Conservation (phyloP, 37 sponge, comb jelly and placozoan genomes). For the Chondrilla cf. caribensis region DNA sequence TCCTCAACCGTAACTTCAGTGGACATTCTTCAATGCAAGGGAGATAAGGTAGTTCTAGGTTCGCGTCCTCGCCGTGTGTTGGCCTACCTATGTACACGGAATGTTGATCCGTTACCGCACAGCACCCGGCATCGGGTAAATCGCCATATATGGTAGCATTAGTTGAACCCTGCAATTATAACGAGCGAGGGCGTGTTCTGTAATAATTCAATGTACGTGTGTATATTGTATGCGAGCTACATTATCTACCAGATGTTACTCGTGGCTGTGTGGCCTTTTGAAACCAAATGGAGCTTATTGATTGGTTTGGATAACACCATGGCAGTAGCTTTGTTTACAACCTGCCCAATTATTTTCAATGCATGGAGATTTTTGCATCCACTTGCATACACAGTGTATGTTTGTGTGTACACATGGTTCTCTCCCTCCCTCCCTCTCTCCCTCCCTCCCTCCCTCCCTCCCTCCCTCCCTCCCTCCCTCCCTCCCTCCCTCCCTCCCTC, state of each 20-base stretch:
- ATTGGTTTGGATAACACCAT: no score
- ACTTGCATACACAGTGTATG: not conserved
- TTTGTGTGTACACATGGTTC: not conserved
- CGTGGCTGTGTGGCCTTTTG: no score
- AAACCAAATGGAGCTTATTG: no score
- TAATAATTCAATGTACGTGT: no score
- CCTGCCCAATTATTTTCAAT: not conserved
- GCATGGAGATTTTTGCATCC: not conserved
- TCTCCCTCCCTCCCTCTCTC: not conserved
- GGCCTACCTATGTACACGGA: not conserved
- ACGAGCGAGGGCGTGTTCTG: not conserved
- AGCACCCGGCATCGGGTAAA: not conserved
- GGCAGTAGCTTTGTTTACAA: no score
- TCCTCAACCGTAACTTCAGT: conserved; percentile 57
- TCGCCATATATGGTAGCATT: not conserved
- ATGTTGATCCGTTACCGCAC: not conserved
- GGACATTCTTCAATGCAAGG: conserved; percentile 58
- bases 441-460: not conserved
- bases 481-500: not conserved
- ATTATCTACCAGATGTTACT: no score
- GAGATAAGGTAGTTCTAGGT: not conserved
- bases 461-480: not conserved
- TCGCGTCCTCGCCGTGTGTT: not conserved
- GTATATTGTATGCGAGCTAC: no score
- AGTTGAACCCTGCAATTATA: not conserved